A percentile compares a stretch with the other conserved stretches of the same genome.
Conservation (phyloP, 2,113 vertebrate species). For the Struthidea cinerea region DNA sequence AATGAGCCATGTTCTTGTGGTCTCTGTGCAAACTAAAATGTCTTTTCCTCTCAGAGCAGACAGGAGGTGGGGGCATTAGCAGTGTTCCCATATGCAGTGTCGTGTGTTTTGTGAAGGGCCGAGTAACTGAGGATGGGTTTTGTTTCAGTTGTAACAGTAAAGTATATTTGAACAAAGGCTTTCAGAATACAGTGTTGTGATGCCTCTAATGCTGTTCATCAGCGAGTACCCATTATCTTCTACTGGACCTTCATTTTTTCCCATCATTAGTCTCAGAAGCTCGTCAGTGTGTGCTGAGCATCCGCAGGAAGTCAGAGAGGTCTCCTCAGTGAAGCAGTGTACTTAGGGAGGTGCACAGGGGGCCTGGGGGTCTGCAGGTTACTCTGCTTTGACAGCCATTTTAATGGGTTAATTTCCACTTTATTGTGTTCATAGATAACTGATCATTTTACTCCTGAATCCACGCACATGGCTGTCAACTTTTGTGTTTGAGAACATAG, state of each 20-base stretch:
- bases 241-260: neutral
- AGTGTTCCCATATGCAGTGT: neutral
- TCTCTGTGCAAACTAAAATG: neutral
- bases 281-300: neutral
- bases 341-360: too few species aligned
- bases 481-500: neutral
- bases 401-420: neutral
- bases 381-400: neutral
- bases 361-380: neutral
- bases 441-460: neutral
- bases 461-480: neutral
- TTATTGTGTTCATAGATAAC: neutral
- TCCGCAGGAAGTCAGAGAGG: too few species aligned
- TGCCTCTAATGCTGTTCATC: neutral
- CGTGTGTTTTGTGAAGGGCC: neutral
- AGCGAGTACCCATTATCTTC: neutral
- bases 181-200: neutral
- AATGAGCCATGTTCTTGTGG: neutral
- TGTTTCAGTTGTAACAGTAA: neutral
- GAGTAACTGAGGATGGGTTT: neutral
- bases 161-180: neutral
- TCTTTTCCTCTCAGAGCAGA: rapidly evolving
- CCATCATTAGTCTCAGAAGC: neutral
- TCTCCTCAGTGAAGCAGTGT: neutral
- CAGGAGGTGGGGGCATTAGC: neutral